phyloP scores from a whole-genome alignment of 2,113 vertebrate species.

The Podarcis muralis region DNA sequence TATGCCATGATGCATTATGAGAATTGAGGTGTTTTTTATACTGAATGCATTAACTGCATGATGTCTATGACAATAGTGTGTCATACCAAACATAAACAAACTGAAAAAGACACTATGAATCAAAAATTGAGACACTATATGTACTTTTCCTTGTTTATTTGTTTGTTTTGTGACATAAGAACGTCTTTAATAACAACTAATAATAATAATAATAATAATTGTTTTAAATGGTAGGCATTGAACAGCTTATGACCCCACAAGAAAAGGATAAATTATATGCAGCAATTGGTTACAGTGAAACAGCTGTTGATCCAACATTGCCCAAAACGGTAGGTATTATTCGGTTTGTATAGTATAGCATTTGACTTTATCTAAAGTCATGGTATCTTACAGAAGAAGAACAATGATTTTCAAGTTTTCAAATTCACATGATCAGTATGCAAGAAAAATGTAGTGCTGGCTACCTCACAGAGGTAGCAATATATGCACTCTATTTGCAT shows the following conservation, averaged over 20 bases:
- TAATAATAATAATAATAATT: not conserved
- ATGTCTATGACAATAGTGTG: too few relatives aligned
- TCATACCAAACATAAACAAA: too few relatives aligned
- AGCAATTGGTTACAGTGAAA: conserved; percentile 97
- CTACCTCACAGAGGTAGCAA: too few relatives aligned
- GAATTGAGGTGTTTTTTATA: conserved; percentile 4
- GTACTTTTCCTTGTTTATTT: not conserved
- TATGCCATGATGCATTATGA: not conserved
- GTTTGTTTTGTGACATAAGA: too few relatives aligned
- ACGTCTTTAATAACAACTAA: too few relatives aligned
- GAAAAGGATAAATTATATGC: conserved; percentile 95
- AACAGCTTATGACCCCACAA: conserved; percentile 86
- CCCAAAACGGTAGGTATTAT: conserved; percentile 88
- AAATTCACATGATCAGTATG: not conserved
- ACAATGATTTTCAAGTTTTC: not conserved
- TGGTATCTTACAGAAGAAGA: not conserved
- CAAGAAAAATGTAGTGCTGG: not conserved
- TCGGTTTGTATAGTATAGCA: not conserved
- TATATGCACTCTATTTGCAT: too few relatives aligned
- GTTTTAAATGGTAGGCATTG: conserved; percentile 81
- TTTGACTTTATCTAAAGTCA: not conserved
- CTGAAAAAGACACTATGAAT: not conserved
- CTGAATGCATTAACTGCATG: not conserved
- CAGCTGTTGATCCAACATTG: conserved; percentile 89
- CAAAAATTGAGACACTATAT: too few relatives aligned